Percentiles rank a stretch among this genome's conserved stretches.
Conservation (phyloP, 2,113 vertebrate genomes). For the Acanthochromis polyacanthus region DNA sequence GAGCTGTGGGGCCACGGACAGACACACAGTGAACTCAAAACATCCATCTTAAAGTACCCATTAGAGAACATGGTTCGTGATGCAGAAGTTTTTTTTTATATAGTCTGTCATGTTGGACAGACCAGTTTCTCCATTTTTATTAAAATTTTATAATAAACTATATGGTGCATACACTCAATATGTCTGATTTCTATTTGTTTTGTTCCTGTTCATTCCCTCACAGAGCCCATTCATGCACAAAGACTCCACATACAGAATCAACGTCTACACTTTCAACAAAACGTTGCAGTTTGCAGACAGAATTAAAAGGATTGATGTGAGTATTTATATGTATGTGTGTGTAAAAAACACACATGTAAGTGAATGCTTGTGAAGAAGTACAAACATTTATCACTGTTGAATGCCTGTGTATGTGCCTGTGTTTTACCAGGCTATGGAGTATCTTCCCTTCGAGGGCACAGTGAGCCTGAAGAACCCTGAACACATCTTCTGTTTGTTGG, state of each 20-base stretch:
- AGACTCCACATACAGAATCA: conserved; percentile 93
- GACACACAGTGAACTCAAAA: conserved; percentile 88
- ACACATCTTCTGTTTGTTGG: conserved; percentile 92
- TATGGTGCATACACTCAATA: neutral
- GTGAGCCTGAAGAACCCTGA: conserved; percentile 94
- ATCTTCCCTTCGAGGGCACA: conserved; percentile 93
- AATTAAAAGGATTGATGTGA: conserved; percentile 94
- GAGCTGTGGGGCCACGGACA: conserved; percentile 96
- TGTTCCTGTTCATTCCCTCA: conserved; percentile 41
- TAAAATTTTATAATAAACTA: neutral
- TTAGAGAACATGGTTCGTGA: conserved; percentile 89
- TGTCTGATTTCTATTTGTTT: neutral
- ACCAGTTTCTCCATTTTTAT: neutral
- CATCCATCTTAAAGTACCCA: conserved; percentile 90
- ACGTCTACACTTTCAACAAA: conserved; percentile 96
- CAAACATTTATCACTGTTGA: too few relatives aligned
- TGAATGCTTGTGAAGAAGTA: too few relatives aligned
- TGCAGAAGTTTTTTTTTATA: neutral
- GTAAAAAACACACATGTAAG: too few relatives aligned
- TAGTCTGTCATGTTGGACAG: neutral
- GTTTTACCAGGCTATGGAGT: conserved; percentile 90
- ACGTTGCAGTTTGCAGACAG: conserved; percentile 92
- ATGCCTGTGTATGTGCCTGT: neutral
- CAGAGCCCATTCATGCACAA: conserved; percentile 90
- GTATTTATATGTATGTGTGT: conserved; percentile 50